phyloP scores from a whole-genome alignment of 2,113 vertebrate species.

The Oreochromis spilurus region DNA sequence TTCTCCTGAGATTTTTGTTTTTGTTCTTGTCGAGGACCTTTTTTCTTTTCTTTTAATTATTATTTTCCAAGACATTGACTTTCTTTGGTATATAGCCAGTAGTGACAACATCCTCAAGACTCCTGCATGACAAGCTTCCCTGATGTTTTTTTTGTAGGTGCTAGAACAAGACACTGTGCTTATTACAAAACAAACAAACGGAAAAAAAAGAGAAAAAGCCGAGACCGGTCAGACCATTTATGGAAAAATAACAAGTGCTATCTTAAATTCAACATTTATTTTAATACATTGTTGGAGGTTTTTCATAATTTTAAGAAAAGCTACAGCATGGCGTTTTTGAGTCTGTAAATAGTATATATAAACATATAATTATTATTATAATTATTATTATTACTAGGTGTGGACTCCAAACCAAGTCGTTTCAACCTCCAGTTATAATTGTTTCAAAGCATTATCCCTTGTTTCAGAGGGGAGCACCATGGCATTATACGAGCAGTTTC shows the following conservation, averaged over 20 bases:
- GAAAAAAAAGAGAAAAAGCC: constrained; percentile 53
- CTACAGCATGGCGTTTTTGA: constrained; percentile 95
- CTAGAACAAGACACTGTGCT: constrained; percentile 92
- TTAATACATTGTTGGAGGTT: constrained; percentile 98
- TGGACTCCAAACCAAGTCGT: constrained; percentile 93
- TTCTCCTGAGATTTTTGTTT: constrained; percentile 71
- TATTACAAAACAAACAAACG: constrained; percentile 52
- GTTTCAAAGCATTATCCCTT: constrained; percentile 95
- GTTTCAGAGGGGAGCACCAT: constrained; percentile 88
- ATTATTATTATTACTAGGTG: constrained; percentile 87
- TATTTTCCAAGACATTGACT: constrained; percentile 65
- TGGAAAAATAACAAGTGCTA: constrained; percentile 91
- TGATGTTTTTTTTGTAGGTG: constrained; percentile 85
- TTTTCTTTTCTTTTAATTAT: constrained; percentile 5
- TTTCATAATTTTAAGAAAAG: constrained; percentile 95
- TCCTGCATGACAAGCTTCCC: constrained; percentile 92
- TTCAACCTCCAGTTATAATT: constrained; percentile 85
- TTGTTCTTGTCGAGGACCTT: constrained; percentile 55
- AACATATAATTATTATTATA: constrained; percentile 78
- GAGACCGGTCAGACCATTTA: constrained; percentile 78
- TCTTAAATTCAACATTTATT: constrained; percentile 98
- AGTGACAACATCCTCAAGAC: constrained; percentile 85
- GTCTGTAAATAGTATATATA: constrained; percentile 99
- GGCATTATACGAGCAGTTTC: constrained; percentile 81
- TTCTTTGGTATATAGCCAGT: constrained; percentile 81